A percentile compares a stretch with the other conserved stretches of the same genome.
These are phyloP conservation scores for Nestor notabilis DNA, from an alignment of 2,113 vertebrate genomes.

Conservation along the genomic window DNA sequence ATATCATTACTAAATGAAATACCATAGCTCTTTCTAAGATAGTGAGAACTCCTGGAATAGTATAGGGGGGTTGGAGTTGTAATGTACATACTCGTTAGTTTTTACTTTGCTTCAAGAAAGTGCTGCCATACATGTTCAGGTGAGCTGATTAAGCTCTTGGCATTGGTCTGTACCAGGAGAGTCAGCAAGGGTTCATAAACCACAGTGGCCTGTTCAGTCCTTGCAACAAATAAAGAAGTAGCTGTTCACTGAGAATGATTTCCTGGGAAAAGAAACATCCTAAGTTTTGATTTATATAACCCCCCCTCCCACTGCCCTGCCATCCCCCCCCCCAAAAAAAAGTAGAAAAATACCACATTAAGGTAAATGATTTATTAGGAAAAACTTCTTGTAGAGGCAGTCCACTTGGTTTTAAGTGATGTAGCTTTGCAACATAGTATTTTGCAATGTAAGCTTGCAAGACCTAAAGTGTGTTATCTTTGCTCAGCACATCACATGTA, in stretches of 20 bases:
- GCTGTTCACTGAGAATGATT: neutral
- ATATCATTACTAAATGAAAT: neutral
- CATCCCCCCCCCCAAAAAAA: neutral
- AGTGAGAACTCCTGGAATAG: neutral
- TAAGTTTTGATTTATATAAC: neutral
- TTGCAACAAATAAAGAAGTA: neutral
- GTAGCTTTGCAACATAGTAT: neutral
- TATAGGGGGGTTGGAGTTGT: neutral
- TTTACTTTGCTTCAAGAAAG: neutral
- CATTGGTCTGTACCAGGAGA: neutral
- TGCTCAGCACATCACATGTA: constrained; percentile 37
- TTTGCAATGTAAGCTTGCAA: neutral
- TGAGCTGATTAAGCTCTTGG: neutral
- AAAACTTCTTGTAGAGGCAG: neutral
- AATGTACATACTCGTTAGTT: neutral
- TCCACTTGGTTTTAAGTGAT: neutral
- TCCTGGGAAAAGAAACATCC: neutral
- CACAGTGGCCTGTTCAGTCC: neutral
- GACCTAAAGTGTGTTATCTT: constrained; percentile 20
- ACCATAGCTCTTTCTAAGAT: neutral
- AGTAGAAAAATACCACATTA: neutral
- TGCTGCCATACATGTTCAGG: neutral
- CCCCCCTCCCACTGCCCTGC: no score
- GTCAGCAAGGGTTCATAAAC: constrained; percentile 13
- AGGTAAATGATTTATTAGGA: neutral